Evolutionary conservation across 2,113 vertebrate genomes (phyloP), one percentile per base, ranked within the genome.

Genomic region (Stigmatopora argus): DNA sequence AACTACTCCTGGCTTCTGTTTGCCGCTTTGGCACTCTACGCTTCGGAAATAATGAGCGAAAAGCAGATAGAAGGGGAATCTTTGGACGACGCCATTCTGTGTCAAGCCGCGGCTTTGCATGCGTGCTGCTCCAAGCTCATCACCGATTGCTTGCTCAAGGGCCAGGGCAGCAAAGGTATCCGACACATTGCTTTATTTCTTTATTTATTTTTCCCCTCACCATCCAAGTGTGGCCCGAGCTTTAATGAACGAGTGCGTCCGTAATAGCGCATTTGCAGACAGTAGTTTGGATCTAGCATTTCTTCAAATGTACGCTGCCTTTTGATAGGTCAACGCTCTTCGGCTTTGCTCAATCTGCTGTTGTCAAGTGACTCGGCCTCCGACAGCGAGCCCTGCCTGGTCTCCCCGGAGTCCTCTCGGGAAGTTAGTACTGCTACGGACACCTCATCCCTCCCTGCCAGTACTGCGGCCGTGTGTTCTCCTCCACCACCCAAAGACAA

Each of bases 1-100:
- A 99, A 98, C 66, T 99, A 98, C 10, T 94, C 96, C 65, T 99
- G 97, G 97, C 90, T 99, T 46, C 84, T 99, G 3, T 99, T 98
- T 46, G 92, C 94, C 0, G 93, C 95, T 23, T 69, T 99, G 85
- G 92, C 94, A 2, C 93, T 99, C 63, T 96, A 97, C 77, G 93
- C 94, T 0, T 94, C 96, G 0, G 94, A 97, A 48, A 78, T 98
- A 83, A 90, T 91, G 70, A 90, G 87, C 0, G 85, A 91, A n/a
- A 89, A 81, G 62, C 90, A 90, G 1, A 62, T 51, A 1, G 92
- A 93, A 0, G 92, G 91, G 3, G 92, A 96, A 60, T 69, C 77
- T 7, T 74, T 91, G 46, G 89, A 90, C 49, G 12, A 83, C 0
- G 62, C 58, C 72, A 69, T 87, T 8, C 61, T 87, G 41, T 58